phyloP scores from a whole-genome alignment of 2,113 vertebrate genomes.

The Pelvicachromis taeniatus region DNA sequence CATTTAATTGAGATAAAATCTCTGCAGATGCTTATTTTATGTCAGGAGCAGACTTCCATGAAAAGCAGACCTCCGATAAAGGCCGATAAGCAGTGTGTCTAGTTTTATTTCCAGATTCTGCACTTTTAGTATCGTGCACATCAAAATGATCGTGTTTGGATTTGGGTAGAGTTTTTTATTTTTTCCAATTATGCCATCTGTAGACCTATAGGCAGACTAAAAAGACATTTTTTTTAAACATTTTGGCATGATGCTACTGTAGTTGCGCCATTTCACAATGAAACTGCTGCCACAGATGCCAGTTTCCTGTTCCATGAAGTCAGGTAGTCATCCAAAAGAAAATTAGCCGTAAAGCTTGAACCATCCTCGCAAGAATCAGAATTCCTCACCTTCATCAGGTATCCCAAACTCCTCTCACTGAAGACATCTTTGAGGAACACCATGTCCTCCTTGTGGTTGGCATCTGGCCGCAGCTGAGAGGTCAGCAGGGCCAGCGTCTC shows the following conservation, averaged over 20 bases:
- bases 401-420: slow-evolving; percentile 89
- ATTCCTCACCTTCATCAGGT: slow-evolving; percentile 86
- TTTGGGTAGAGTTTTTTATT: background rate
- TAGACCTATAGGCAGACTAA: background rate
- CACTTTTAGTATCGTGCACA: background rate
- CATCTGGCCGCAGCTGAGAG: slow-evolving; percentile 89
- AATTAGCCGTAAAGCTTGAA: background rate
- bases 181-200: background rate
- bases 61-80: background rate
- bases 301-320: background rate
- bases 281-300: background rate
- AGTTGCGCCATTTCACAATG: background rate
- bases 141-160: background rate
- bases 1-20: background rate
- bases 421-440: slow-evolving; percentile 91
- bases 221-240: background rate
- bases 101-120: background rate
- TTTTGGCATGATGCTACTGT: background rate
- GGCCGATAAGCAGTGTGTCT: background rate
- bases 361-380: background rate
- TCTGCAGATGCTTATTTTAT: background rate
- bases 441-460: slow-evolving; percentile 94
- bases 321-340: background rate
- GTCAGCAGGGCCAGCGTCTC: slow-evolving; percentile 92
- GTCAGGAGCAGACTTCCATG: background rate